These are phyloP conservation scores for Callyntrura guangdongensis DNA, from an alignment of 2,888 invertebrate species.

Conservation along the genomic window DNA sequence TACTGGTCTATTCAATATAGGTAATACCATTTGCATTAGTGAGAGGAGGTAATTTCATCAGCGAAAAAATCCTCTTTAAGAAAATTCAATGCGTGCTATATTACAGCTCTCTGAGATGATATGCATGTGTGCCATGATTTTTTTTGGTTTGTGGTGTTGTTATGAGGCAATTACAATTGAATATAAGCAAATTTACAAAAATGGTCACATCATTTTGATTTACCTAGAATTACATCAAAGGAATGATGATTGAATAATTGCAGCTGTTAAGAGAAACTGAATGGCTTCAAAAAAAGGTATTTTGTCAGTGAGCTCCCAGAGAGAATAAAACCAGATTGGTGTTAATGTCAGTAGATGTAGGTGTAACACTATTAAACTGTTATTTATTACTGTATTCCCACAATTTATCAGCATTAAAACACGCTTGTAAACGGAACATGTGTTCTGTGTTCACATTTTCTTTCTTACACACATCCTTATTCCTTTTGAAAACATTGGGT, in stretches of 20 bases:
- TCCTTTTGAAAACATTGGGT: not conserved
- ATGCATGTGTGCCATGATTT: not conserved
- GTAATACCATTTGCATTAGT: not conserved
- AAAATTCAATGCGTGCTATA: constrained; percentile 2
- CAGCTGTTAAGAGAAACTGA: constrained; percentile 51
- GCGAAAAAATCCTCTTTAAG: constrained; percentile 30
- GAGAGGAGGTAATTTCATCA: not conserved
- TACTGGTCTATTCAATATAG: constrained; percentile 4
- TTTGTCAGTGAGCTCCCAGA: constrained; percentile 40
- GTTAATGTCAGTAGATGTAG: constrained; percentile 74
- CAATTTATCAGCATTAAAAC: constrained; percentile 50
- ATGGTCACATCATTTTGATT: constrained; percentile 67
- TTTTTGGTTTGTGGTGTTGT: constrained; percentile 44
- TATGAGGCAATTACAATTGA: constrained; percentile 43
- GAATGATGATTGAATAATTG: constrained; percentile 72
- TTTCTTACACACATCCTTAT: not conserved
- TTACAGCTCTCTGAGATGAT: not conserved
- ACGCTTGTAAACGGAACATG: not conserved
- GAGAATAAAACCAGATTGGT: constrained; percentile 68
- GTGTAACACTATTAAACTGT: constrained; percentile 74
- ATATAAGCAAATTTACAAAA: constrained; percentile 56
- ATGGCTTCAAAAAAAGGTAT: constrained; percentile 32
- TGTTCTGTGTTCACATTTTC: not conserved
- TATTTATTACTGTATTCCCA: constrained; percentile 69
- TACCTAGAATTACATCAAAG: constrained; percentile 60